A percentile compares a stretch with the other conserved stretches of the same genome.
These are phyloP conservation scores for Sebastes taczanowskii DNA, from an alignment of 2,797 vertebrate species.

Conservation along the genomic window DNA sequence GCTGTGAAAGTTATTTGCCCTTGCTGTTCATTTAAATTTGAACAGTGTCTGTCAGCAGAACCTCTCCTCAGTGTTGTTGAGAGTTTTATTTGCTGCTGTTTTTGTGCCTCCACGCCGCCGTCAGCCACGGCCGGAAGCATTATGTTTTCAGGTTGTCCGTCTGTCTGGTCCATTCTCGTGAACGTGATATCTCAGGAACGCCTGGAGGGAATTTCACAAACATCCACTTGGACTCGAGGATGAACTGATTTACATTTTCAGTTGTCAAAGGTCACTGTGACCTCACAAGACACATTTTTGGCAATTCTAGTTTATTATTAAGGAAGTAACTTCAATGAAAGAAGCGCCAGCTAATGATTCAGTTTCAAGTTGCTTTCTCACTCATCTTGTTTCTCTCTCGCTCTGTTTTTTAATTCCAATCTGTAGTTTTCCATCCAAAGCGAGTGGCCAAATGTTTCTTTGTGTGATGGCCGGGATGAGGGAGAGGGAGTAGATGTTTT, in stretches of 20 bases:
- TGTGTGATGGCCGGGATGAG: neutral
- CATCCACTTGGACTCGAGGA: no score
- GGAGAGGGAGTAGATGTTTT: neutral
- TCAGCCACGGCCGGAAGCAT: no score
- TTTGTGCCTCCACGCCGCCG: no score
- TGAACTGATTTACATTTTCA: no score
- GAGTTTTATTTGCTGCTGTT: neutral
- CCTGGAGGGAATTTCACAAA: no score
- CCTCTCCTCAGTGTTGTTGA: neutral
- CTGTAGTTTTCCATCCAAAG: neutral
- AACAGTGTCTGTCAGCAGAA: neutral
- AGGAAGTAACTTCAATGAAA: neutral
- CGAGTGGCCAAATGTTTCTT: neutral
- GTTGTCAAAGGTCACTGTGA: no score
- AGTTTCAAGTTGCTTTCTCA: neutral
- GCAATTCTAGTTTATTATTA: neutral
- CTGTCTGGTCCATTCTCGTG: no score
- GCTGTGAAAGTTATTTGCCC: conserved; percentile 13
- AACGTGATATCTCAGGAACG: no score
- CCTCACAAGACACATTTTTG: no score
- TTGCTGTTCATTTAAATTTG: neutral
- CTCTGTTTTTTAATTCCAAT: neutral
- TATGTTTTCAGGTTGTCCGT: neutral
- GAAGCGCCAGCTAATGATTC: neutral
- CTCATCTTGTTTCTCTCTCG: neutral